These are phyloP conservation scores for Myotis myotis DNA, from an alignment of 2,797 vertebrate genomes.

Conservation along the genomic window DNA sequence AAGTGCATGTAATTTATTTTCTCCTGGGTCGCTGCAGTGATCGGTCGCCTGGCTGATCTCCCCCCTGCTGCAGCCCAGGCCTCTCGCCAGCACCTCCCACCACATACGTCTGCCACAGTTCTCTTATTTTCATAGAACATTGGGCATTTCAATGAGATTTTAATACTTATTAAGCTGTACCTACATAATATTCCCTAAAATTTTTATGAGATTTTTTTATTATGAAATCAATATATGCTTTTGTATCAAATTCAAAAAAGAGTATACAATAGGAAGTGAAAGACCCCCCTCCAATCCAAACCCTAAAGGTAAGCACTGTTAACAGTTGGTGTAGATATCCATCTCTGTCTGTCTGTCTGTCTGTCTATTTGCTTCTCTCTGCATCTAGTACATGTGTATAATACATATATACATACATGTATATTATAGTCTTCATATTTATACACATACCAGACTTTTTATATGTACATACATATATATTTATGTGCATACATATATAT, in stretches of 20 bases:
- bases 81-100: neutral
- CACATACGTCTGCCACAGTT: too few species aligned
- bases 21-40: neutral
- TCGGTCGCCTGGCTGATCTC: neutral
- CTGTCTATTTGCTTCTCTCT: neutral
- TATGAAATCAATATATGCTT: neutral
- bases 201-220: neutral
- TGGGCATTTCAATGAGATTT: neutral
- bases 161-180: neutral
- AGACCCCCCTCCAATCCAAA: neutral
- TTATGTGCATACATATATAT: too few species aligned
- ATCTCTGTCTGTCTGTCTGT: neutral
- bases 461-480: neutral
- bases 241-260: neutral
- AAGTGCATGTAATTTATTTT: neutral
- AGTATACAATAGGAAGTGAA: neutral
- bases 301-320: neutral
- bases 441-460: neutral
- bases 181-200: neutral
- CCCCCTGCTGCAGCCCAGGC: neutral
- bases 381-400: neutral
- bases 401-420: neutral
- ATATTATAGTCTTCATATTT: neutral
- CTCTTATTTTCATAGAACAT: neutral
- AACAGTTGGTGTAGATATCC: neutral